Base-by-base conservation (phyloP, 37 sponge, comb jelly and placozoan genomes). In the Ianthella basta region DNA sequence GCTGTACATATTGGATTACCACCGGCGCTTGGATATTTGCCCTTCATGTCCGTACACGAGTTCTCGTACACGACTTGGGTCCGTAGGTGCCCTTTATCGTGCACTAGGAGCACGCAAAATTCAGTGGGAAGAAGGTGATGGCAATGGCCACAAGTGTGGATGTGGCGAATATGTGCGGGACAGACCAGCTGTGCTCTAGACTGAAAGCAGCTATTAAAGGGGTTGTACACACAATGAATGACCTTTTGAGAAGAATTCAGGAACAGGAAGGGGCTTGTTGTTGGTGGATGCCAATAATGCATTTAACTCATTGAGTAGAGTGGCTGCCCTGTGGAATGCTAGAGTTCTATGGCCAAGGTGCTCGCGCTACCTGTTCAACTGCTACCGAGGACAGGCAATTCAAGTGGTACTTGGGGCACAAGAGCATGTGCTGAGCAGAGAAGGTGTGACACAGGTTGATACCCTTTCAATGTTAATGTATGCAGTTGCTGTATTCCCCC, bases 401-500 rank as follows among this genome's bases (percentile, higher is more conserved):
- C 81, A 80, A 34, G 53, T 86, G 30, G 44, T 80, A 15, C 68
- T n/a, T 20, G 41, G 79, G 24, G 40, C 79, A 35, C 0, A 56
- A 16, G 70, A 70, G 33, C n/a, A 0, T 44, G 50, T 44, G 50
- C 50, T 44, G 25, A 86, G 86, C 55, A 86, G 56, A 67, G 86
- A 86, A 35, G 86, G 86, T 38, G 86, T 86, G 68, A 67, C 80
- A 15, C 86, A 86, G 37, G 86, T 80, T 20, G 88, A 82, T 57
- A 77, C 85, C 20, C 30, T 88, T 13, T 82, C 79, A n/a, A 83
- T 84, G 70, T 12, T 80, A 27, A 53, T 84, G 84, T 83, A 83
- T 77, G 79, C 79, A 41, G 55, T 79, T 4, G 55, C 37, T 15
- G 4, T 36, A 24, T 38, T 39, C 34, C 70, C 68, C 50, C 70